These are phyloP conservation scores for Megaustenia siamemsis DNA, from an alignment of 2,888 invertebrate species.

Conservation along the genomic window DNA sequence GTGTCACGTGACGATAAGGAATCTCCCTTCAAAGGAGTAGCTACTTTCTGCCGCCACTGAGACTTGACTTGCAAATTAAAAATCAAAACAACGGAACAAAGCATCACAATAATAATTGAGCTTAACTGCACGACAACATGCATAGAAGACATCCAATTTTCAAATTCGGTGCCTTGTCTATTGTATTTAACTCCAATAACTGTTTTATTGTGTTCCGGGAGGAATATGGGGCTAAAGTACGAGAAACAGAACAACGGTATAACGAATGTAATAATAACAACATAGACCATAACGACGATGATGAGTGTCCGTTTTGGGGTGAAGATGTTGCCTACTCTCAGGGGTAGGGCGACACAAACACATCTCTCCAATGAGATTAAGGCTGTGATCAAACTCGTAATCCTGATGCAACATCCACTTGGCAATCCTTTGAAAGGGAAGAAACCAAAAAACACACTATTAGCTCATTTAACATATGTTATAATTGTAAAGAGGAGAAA, in stretches of 20 bases:
- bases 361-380: constrained; percentile 32
- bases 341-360: constrained; percentile 11
- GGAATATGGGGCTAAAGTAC: background rate
- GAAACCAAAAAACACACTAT: too few relatives aligned
- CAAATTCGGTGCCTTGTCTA: background rate
- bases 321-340: constrained; percentile 3
- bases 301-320: constrained; percentile 1
- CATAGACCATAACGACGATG: background rate
- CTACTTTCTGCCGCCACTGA: background rate
- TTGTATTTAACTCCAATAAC: background rate
- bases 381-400: constrained; percentile 18
- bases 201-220: background rate
- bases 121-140: background rate
- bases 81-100: background rate
- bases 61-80: background rate
- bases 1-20: background rate
- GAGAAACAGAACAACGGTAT: background rate
- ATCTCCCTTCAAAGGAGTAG: background rate
- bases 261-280: background rate
- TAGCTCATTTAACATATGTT: too few relatives aligned
- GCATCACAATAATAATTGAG: background rate
- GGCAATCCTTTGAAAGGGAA: too few relatives aligned
- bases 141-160: background rate
- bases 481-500: too few relatives aligned
- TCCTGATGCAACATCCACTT: too few relatives aligned